Percentiles rank a stretch among this genome's conserved stretches.
Evolutionary conservation across 2,888 invertebrate genomes (phyloP).

Genomic region (Tuberolachnus salignus): DNA sequence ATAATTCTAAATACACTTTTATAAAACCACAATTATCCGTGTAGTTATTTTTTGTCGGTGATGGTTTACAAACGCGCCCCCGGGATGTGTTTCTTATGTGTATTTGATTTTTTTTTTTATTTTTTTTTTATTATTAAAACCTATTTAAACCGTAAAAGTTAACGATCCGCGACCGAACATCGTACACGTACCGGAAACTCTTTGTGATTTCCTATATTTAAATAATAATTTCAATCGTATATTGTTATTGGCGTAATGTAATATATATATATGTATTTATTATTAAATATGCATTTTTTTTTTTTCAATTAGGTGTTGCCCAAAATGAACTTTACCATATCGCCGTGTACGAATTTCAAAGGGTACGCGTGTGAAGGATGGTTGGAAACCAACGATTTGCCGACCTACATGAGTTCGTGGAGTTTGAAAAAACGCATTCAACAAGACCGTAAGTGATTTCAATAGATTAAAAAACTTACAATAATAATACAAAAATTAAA

Average conservation of each 20-base stretch:
- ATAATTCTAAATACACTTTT: not conserved
- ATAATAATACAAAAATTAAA: too few species aligned
- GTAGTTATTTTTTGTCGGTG: not conserved
- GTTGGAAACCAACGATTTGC: constrained; percentile 63
- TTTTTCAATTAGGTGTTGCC: constrained; percentile 63
- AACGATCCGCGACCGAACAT: constrained; percentile 27
- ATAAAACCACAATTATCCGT: not conserved
- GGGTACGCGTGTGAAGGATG: constrained; percentile 67
- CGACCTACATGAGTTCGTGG: constrained; percentile 64
- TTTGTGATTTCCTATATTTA: constrained; percentile 17
- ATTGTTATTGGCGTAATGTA: not conserved
- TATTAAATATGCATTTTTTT: too few species aligned
- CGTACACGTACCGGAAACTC: constrained; percentile 17
- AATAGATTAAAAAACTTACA: too few species aligned
- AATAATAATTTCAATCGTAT: too few species aligned
- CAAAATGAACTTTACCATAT: constrained; percentile 63
- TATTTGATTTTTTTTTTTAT: not conserved
- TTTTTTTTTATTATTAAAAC: constrained; percentile 7
- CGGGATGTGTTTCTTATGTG: constrained; percentile 22
- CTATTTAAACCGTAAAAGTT: constrained; percentile 41
- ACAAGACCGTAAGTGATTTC: constrained; percentile 62
- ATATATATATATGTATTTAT: not conserved
- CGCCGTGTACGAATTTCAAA: constrained; percentile 67
- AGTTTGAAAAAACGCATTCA: constrained; percentile 63
- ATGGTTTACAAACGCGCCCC: constrained; percentile 17